Base-by-base conservation (phyloP, 2,888 invertebrate genomes). In the Lasius fuliginosus region DNA sequence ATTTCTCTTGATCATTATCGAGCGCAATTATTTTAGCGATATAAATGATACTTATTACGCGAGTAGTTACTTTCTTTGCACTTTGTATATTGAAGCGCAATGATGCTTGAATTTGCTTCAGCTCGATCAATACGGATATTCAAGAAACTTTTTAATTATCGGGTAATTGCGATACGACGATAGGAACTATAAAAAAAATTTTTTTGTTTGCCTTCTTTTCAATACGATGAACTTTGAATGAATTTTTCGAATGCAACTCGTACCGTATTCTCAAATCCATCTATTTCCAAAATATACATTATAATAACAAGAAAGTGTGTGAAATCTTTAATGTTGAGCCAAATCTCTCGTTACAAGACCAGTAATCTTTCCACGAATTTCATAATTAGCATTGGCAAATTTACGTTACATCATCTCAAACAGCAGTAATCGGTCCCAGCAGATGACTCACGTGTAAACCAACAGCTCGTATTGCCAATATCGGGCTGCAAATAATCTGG, bases 381-480 rank as follows among this genome's bases (percentile, higher is more conserved):
- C n/a, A 4, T 27, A 60, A 60, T 77, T 77, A 56, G 33, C 60
- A 23, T n/a, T 27, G 60, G 60, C 71, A 71, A 49, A 60, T 79
- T 79, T 60, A 18, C 58, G 18, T 79, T 79, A 81, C 46, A 33
- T 71, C 71, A 53, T 46, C 6, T 40, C 23, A 46, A 58, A 79
- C 33, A 84, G 27, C 56, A 53, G 46, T 71, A 77, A 77, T 84
- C 75, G 58, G 62, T 77, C 73, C 12, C 18, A 30, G 46, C 74
- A 9, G 65, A 23, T 65, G 60, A 95, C 96, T 96, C 93, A 97
- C 97, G 89, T 87, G 95, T 92, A 86, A 97, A 97, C 96, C 97
- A 97, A 94, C 98, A 98, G 84, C 95, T 95, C 1, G 95, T 95
- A 18, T 92, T 90, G 8, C 97, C 97, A 76, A 97, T 96, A 87